A percentile compares a stretch with the other conserved stretches of the same genome.
These are phyloP conservation scores for Ailurus styani DNA, from an alignment of 2,113 vertebrate species.

Conservation along the genomic window DNA sequence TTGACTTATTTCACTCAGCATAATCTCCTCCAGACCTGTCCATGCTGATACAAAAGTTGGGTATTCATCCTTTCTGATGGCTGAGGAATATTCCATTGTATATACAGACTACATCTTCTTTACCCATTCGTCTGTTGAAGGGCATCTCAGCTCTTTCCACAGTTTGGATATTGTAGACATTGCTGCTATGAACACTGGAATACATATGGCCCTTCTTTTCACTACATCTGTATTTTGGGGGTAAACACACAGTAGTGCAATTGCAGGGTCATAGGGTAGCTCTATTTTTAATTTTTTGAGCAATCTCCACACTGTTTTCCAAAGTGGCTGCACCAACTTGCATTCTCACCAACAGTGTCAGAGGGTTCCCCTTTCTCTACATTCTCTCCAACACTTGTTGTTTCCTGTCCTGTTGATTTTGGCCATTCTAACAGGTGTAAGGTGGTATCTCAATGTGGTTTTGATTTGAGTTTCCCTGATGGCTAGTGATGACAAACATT, in stretches of 20 bases:
- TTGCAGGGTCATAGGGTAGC: not conserved
- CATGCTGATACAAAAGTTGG: no score
- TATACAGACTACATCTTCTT: no score
- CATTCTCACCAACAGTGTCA: not conserved
- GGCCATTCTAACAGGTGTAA: not conserved
- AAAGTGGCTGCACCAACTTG: not conserved
- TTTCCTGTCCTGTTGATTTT: not conserved
- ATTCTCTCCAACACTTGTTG: not conserved
- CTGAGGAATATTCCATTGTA: no score
- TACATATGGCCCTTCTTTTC: no score
- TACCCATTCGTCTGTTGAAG: no score
- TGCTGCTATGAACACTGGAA: no score
- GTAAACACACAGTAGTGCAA: not conserved
- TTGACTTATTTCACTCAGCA: no score
- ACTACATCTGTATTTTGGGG: no score
- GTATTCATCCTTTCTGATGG: no score
- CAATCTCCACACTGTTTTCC: not conserved
- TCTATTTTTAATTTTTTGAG: not conserved
- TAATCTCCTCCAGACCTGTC: no score
- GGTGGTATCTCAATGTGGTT: not conserved
- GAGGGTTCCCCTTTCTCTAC: not conserved
- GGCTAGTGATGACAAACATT: not conserved
- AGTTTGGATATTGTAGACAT: not conserved
- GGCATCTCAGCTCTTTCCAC: no score
- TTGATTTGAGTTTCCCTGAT: not conserved